These are phyloP conservation scores for Eugnorisma glareosa DNA, from an alignment of 2,888 invertebrate species.

Conservation along the genomic window DNA sequence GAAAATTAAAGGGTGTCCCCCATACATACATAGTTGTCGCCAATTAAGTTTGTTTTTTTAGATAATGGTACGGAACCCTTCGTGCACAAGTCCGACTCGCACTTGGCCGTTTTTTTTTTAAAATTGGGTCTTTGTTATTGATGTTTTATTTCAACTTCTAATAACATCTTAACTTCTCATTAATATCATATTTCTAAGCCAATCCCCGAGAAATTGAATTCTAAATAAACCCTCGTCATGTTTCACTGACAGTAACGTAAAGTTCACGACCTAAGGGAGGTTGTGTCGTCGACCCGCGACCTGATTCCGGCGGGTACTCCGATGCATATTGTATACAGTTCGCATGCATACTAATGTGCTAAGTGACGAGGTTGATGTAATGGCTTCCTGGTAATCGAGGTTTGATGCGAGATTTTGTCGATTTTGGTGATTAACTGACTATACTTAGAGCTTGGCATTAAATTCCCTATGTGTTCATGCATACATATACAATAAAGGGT, in stretches of 20 bases:
- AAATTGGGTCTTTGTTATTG: background rate
- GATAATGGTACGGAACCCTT: no score
- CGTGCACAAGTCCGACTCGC: no score
- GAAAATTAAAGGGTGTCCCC: no score
- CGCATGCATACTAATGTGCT: conserved; percentile 37
- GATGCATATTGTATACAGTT: conserved; percentile 59
- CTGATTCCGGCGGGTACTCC: conserved; percentile 33
- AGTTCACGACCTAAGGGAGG: conserved; percentile 54
- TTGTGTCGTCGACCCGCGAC: conserved; percentile 57
- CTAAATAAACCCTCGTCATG: conserved; percentile 13
- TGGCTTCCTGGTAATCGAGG: background rate
- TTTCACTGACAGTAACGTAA: conserved; percentile 23
- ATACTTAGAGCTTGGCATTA: no score
- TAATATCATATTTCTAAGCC: background rate
- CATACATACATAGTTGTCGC: no score
- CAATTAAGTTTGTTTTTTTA: no score
- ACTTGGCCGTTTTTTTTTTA: no score
- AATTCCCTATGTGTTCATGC: no score
- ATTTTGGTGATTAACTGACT: background rate
- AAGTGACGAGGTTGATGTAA: conserved; percentile 11
- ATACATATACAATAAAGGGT: no score
- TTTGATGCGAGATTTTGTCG: no score
- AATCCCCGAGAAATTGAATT: background rate
- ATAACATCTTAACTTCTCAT: background rate
- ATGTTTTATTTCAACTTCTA: background rate